Evolutionary conservation across 2,888 invertebrate species (phyloP), one percentile per base, ranked within the genome.

Genomic region (Leucoma salicis): DNA sequence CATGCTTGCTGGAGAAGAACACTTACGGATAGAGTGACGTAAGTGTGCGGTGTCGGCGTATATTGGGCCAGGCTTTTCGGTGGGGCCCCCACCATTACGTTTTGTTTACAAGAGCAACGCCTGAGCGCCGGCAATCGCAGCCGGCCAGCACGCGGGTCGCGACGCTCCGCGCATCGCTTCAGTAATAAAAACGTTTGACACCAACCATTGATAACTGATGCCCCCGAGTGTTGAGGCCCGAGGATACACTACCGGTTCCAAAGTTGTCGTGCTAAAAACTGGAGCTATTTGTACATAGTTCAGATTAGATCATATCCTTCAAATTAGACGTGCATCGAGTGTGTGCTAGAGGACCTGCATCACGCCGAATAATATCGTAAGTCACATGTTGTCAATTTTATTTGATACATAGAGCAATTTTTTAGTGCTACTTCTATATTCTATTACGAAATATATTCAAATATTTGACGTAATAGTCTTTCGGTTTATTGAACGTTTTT

Each of bases 81-180:
- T 74, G 81, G 78, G 85, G 83, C 88, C 88, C 88, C 88, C 88
- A 82, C 88, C 87, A 80, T 74, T 64, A 60, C 78, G 74, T 72
- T 83, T 86, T 87, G 87, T 88, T 87, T 86, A 88, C 88, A 82
- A 77, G 82, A 78, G 69, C 72, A 74, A 66, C 78, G 78, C 71
- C 76, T 71, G 72, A 66, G 66, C 79, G 75, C 82, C 84, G 86
- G 79, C 88, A 86, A 80, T 86, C 78, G 83, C 76, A 71, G 76
- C 74, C 77, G 82, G 76, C 77, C 64, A 68, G 72, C 84, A 76
- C 79, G 81, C 83, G 82, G 68, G 70, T 66, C 80, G 80, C 75
- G 78, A 72, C 80, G 76, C 78, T 67, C 74, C 68, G 66, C 68
- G 66, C 60, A 46, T 49, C 53, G 43, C 47, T 58, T 50, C 48